Evolutionary conservation across 2,888 invertebrate species (phyloP).

Genomic region (Agrotis segetum): DNA sequence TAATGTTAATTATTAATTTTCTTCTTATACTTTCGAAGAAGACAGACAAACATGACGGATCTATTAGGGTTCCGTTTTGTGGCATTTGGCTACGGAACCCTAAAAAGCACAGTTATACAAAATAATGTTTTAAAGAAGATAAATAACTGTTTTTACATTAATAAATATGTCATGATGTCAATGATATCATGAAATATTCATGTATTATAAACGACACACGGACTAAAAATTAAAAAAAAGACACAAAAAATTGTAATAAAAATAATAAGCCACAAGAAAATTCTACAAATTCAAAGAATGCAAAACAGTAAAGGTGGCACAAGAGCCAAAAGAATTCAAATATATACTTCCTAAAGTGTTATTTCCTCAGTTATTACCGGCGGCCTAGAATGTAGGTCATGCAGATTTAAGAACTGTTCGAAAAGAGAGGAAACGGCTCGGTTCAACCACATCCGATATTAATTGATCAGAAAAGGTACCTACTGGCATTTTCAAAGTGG

Average conservation of each 20-base stretch:
- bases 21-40: no score
- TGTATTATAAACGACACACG: no score
- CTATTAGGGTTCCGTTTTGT: no score
- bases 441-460: slow-evolving; percentile 34
- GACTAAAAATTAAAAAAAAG: neutral
- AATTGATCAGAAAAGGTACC: slow-evolving; percentile 34
- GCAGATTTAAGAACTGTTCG: slow-evolving; percentile 38
- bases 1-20: no score
- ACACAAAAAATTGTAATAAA: no score
- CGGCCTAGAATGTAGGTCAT: slow-evolving; percentile 41
- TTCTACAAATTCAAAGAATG: neutral
- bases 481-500: slow-evolving; percentile 38
- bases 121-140: no score
- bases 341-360: slow-evolving; percentile 25
- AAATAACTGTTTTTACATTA: no score
- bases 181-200: no score
- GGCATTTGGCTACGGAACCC: no score
- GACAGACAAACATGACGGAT: no score
- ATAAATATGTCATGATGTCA: no score
- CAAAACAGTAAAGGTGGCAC: neutral
- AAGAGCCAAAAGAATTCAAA: neutral
- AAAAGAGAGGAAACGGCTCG: slow-evolving; percentile 31
- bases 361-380: slow-evolving; percentile 27
- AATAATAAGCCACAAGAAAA: neutral
- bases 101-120: no score